phyloP scores from a whole-genome alignment of 2,113 vertebrate genomes.

The Phylloscopus whistleri region DNA sequence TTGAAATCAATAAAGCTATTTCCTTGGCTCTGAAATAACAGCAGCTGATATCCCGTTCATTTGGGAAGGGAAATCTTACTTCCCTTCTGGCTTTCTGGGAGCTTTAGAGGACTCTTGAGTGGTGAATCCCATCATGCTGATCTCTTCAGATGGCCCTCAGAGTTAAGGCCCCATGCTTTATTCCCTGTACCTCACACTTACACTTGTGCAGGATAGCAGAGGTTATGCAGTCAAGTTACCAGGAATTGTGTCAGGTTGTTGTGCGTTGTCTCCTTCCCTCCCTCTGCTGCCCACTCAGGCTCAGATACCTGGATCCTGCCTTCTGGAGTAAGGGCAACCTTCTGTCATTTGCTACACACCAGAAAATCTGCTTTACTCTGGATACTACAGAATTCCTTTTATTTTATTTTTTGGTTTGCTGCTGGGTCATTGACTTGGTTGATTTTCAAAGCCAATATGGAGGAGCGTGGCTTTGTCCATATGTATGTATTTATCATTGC shows the following conservation, averaged over 20 bases:
- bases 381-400: neutral
- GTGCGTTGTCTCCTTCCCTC: neutral
- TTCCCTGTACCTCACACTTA: neutral
- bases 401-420: neutral
- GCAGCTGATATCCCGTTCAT: neutral
- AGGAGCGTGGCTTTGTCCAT: neutral
- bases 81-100: neutral
- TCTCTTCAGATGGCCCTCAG: neutral
- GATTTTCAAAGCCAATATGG: neutral
- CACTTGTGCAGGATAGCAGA: neutral
- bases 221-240: too few species aligned
- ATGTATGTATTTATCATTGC: conserved; percentile 6
- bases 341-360: neutral
- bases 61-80: neutral
- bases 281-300: neutral
- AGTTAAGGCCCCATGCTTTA: neutral
- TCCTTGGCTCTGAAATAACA: neutral
- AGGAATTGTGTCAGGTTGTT: neutral
- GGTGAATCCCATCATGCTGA: neutral
- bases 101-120: neutral
- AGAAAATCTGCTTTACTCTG: neutral
- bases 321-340: neutral
- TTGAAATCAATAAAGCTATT: neutral
- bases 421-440: neutral
- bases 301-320: neutral